Base-by-base conservation (phyloP, 2,797 vertebrate genomes). In the Myotis daubentonii region DNA sequence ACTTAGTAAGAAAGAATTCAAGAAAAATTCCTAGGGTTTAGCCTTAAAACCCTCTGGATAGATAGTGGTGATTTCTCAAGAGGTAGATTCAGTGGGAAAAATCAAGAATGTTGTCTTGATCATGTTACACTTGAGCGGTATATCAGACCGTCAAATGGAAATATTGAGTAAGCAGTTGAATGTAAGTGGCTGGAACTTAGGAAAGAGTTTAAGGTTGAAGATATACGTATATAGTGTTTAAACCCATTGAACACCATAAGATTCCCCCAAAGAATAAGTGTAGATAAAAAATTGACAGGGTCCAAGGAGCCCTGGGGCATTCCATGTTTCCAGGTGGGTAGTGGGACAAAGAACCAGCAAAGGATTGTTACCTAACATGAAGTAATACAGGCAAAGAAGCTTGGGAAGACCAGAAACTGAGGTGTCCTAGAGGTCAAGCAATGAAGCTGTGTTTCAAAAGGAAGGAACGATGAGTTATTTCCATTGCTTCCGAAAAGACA, bases 1-100 rank as follows among this genome's bases (percentile, higher is more conserved):
- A 84, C 86, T 93, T 75, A 23, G 19, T 22, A 89, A 93, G 49
- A 81, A 28, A 90, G 62, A 80, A 94, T 9, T 71, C 38, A 85
- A 82, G 10, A 92, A 66, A 78, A 22, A 51, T 36, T 75, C 38
- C 55, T 65, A 80, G 36, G 23, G 33, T 65, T 89, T 72, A 49
- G 10, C 13, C 30, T 81, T 86, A 55, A 81, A 81, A 23, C 13
- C 16, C n/a, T 57, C 9, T 12, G 4, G 41, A 22, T 89, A 33
- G 68, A 81, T 17, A 90, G 49, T 16, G 3, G 19, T 49, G 25
- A 65, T 2, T 88, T 94, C 11, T 89, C 20, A 55, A 85, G 1
- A 72, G 62, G 74, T 10, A 62, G 38, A 83, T 57, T 70, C 17
- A 10, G 15, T 80, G 44, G 65, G 6, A 4, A 38, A 87, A 78